Conservation (phyloP, 2,113 vertebrate species). For the Uria lomvia region DNA sequence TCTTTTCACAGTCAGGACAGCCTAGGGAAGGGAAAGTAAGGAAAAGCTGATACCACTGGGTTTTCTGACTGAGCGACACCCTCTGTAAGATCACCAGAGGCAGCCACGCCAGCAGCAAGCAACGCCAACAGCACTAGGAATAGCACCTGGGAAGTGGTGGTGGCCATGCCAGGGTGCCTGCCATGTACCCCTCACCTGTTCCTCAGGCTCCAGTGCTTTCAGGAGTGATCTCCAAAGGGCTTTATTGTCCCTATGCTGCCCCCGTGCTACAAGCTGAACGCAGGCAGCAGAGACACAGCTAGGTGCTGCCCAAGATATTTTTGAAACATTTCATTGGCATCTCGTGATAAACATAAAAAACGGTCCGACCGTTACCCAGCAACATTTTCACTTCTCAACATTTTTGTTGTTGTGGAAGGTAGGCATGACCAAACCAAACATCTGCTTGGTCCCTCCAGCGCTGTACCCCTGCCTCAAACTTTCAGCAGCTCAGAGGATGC, state of each 20-base stretch:
- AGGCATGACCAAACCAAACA: background rate
- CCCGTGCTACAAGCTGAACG: background rate
- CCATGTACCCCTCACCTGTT: background rate
- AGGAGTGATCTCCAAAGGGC: background rate
- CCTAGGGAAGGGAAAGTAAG: background rate
- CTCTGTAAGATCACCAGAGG: background rate
- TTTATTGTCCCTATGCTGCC: background rate
- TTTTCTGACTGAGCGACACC: background rate
- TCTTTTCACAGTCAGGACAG: background rate
- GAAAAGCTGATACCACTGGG: background rate
- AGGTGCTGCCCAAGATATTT: background rate
- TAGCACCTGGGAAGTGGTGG: background rate
- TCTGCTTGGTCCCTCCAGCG: accelerated
- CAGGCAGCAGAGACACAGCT: background rate
- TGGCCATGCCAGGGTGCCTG: background rate
- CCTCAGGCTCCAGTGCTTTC: background rate
- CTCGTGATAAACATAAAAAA: background rate
- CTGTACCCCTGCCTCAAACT: background rate
- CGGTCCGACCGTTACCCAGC: background rate
- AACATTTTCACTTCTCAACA: background rate
- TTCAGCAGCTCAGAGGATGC: background rate
- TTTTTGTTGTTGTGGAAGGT: background rate
- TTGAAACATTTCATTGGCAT: background rate
- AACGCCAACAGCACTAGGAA: background rate
- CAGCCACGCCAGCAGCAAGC: background rate